Conservation (phyloP, 2,888 invertebrate species). For the Synanthedon tipuliformis region DNA sequence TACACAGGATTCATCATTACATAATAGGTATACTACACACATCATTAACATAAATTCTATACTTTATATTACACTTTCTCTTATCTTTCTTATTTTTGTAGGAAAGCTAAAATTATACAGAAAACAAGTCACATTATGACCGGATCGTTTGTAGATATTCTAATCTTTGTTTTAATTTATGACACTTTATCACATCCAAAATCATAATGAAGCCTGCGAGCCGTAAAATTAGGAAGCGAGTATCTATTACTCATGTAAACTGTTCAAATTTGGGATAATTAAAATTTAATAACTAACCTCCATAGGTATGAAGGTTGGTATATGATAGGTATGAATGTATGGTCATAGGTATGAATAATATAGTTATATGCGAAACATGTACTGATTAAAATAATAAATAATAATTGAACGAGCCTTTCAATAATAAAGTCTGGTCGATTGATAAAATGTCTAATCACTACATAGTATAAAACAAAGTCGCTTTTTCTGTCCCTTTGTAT, state of each 20-base stretch:
- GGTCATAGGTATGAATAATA: too few species aligned
- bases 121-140: slow-evolving; percentile 20
- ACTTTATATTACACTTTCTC: not conserved
- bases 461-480: too few species aligned
- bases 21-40: not conserved
- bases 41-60: not conserved
- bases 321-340: too few species aligned
- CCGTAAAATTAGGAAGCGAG: slow-evolving; percentile 23
- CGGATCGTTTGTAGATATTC: slow-evolving; percentile 14
- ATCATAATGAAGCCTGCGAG: slow-evolving; percentile 12
- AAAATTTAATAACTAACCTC: slow-evolving; percentile 6
- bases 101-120: slow-evolving; percentile 6
- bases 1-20: too few species aligned
- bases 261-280: slow-evolving; percentile 14
- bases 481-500: too few species aligned
- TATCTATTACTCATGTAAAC: slow-evolving; percentile 23
- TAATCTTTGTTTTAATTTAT: slow-evolving; percentile 14
- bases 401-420: too few species aligned
- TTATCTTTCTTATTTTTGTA: not conserved
- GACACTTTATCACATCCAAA: slow-evolving; percentile 13
- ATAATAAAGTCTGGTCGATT: too few species aligned
- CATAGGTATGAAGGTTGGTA: not conserved
- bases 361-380: not conserved
- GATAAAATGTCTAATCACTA: too few species aligned
- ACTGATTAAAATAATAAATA: not conserved